A percentile compares a stretch with the other conserved stretches of the same genome.
Evolutionary conservation across 2,113 vertebrate species (phyloP).

Genomic region (Mobula hypostoma): DNA sequence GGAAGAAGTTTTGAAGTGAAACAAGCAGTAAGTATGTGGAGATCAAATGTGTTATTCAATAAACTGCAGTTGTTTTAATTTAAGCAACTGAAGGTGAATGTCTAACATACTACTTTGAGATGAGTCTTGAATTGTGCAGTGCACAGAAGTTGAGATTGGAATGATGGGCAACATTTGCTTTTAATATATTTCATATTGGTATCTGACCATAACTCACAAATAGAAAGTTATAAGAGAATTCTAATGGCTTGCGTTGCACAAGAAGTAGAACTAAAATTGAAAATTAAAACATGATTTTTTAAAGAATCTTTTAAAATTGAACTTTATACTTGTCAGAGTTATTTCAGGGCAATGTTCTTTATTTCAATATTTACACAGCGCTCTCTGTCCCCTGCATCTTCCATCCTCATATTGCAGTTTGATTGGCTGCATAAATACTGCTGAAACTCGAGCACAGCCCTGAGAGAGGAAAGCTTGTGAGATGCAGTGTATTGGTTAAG

Average conservation of each 20-base stretch:
- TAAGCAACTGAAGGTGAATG: background rate
- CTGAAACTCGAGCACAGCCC: background rate
- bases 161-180: constrained; percentile 20
- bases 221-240: background rate
- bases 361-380: background rate
- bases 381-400: background rate
- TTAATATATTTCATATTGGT: constrained; percentile 2
- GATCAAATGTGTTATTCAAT: background rate
- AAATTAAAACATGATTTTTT: background rate
- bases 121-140: background rate
- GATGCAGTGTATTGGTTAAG: background rate
- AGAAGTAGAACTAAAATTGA: background rate
- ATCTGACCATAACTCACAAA: background rate
- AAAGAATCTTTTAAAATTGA: background rate
- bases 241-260: background rate
- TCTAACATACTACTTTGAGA: background rate
- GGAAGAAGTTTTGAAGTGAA: background rate
- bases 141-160: background rate
- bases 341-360: background rate
- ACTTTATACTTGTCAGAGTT: background rate
- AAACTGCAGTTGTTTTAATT: background rate
- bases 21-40: background rate
- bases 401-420: background rate
- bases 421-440: background rate
- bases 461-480: background rate